Percentiles rank a stretch among this genome's conserved stretches.
Evolutionary conservation across 2,113 vertebrate species (phyloP).

Genomic region (Clarias magur): DNA sequence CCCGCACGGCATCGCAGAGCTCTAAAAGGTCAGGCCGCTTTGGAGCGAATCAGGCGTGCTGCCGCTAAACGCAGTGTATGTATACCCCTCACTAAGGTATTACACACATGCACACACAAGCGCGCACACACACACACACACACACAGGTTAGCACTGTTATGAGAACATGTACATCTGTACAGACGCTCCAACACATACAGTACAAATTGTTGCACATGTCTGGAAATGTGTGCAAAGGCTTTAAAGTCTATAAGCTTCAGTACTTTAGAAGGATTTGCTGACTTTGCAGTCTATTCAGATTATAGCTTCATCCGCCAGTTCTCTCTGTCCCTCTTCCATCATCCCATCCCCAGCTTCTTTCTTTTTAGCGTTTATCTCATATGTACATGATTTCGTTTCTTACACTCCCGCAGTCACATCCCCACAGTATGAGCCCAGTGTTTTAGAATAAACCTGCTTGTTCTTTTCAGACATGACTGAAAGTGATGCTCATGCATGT

Average conservation of each 20-base stretch:
- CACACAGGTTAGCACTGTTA: neutral
- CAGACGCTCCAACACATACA: neutral
- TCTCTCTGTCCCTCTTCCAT: neutral
- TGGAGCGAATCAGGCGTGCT: constrained; percentile 39
- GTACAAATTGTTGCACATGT: neutral
- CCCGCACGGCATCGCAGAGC: constrained; percentile 47
- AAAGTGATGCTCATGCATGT: neutral
- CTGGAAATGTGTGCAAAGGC: neutral
- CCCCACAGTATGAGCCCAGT: neutral
- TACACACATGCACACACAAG: neutral
- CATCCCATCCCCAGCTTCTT: neutral
- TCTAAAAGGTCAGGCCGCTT: constrained; percentile 40
- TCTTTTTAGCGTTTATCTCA: neutral
- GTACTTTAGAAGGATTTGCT: neutral
- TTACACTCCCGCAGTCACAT: neutral
- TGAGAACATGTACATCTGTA: neutral
- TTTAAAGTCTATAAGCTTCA: neutral
- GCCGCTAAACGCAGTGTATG: constrained; percentile 45
- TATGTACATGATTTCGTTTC: neutral
- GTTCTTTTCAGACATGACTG: neutral
- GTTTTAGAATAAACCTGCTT: neutral
- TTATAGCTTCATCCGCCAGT: neutral
- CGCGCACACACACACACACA: neutral
- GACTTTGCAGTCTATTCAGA: neutral
- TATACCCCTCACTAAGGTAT: constrained; percentile 28